These are phyloP conservation scores for Sinocyclocheilus anshuiensis DNA, from an alignment of 2,113 vertebrate genomes.

Conservation along the genomic window DNA sequence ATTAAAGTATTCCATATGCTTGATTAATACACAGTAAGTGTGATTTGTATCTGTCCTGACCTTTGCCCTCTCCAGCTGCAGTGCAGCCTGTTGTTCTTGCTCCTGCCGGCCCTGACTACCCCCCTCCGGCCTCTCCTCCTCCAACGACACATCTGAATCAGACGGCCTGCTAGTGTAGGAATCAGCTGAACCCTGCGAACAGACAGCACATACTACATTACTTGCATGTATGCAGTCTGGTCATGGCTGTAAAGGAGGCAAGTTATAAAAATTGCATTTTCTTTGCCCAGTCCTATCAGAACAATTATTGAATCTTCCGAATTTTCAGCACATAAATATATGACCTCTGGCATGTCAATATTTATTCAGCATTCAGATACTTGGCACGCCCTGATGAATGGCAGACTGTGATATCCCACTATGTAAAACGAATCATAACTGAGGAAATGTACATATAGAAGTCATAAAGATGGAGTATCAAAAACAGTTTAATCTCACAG, in stretches of 20 bases:
- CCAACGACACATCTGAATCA: slow-evolving; percentile 98
- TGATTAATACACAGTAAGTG: too few species aligned
- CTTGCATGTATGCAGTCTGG: background rate
- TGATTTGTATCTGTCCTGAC: slow-evolving; percentile 63
- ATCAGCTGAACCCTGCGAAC: slow-evolving; percentile 93
- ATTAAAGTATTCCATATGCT: too few species aligned
- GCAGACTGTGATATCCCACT: background rate
- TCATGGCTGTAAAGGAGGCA: background rate
- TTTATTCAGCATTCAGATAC: background rate
- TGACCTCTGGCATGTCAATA: background rate
- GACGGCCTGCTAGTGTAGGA: slow-evolving; percentile 98
- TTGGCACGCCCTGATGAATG: background rate
- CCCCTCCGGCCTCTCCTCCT: slow-evolving; percentile 92
- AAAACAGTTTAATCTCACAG: background rate
- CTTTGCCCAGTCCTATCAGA: background rate
- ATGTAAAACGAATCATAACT: background rate
- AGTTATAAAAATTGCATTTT: too few species aligned
- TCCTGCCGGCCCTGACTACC: slow-evolving; percentile 88
- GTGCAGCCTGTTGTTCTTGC: slow-evolving; percentile 90
- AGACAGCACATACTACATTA: slow-evolving; percentile 43
- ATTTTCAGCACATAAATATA: background rate
- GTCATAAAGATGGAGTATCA: background rate
- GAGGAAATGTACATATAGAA: background rate
- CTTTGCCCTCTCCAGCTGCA: slow-evolving; percentile 96
- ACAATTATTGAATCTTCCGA: background rate